Evolutionary conservation across 1,140 invertebrate genomes (phyloP).

Genomic region (Pemphigus obesinymphae): DNA sequence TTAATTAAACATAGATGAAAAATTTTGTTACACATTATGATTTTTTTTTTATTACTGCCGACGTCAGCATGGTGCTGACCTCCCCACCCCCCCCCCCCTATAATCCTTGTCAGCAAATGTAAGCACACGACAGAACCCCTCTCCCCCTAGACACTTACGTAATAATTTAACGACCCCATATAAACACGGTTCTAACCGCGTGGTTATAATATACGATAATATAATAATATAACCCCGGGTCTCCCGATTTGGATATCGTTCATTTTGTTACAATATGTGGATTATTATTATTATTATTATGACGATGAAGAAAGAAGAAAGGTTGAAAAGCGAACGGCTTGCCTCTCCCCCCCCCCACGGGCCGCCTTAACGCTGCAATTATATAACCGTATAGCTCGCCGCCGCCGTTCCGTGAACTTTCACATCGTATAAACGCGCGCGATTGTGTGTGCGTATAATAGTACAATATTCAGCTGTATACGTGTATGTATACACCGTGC

Average conservation of each 20-base stretch:
- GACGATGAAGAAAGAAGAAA: slow-evolving; percentile 27
- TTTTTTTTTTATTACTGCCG: too few species aligned
- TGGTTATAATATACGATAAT: not conserved
- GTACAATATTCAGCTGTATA: not conserved
- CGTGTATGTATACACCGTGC: not conserved
- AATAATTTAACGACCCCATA: too few species aligned
- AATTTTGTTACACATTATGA: too few species aligned
- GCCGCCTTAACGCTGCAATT: slow-evolving; percentile 24
- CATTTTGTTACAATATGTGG: not conserved
- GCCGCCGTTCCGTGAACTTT: slow-evolving; percentile 26
- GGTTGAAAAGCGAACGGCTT: slow-evolving; percentile 17
- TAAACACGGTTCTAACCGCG: too few species aligned
- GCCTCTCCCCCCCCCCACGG: not conserved
- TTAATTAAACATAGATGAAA: too few species aligned
- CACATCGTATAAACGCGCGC: not conserved
- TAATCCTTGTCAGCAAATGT: too few species aligned
- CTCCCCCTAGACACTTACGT: too few species aligned
- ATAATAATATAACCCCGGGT: not conserved
- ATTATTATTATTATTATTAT: too few species aligned
- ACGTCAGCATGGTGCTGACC: too few species aligned
- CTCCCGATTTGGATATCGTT: too few species aligned
- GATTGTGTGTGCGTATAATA: not conserved
- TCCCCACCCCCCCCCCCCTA: too few species aligned
- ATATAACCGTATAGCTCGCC: not conserved
- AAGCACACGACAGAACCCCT: too few species aligned